Base-by-base conservation (phyloP, 1,140 invertebrate species). In the Bilobella aurantiaca region DNA sequence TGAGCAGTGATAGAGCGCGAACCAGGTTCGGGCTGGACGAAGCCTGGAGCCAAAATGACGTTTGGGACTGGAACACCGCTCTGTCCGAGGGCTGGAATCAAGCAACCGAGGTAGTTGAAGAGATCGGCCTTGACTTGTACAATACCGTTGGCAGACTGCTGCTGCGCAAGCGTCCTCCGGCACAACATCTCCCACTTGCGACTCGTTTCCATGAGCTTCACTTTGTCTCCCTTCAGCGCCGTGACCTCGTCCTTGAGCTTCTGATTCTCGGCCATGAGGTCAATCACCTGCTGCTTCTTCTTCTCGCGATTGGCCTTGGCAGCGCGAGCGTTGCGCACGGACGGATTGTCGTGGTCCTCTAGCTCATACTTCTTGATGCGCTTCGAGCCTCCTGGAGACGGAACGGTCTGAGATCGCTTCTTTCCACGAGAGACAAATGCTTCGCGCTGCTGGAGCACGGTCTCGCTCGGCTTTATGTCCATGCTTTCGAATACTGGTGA, bases 271-370 rank as follows among this genome's bases (percentile, higher is more conserved):
- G 5, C 14, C 23, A 8, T 29, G 16, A 32, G 25, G 5, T 14
- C 14, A 8, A n/a, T 23, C 5, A 62, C 16, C 29, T 12, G 23
- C 29, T 53, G n/a, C 56, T 70, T 70, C 66, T 70, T 70, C 27
- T 30, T 53, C 8, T 65, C 64, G 0, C 69, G 59, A 31, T 70
- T 70, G 14, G 63, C 0, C 34, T 70, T 70, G 0, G 69, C 69
- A 3, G 69, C 69, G 14, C 62, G 63, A 0, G 69, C 69, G 25
- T 70, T 70, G 29, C 65, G 64, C 1, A 68, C 66, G 8, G 57
- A 59, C 14, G 63, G 63, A 31, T 70, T 65, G 1, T 31, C 29
- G 5, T 27, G 5, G 18, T 62, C 58, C 1, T 62, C 46, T 0
- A 46, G 3, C 27, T 68, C 66, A 29, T 70, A 70, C 25, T 70